These are phyloP conservation scores for Alcis repandata DNA, from an alignment of 2,888 invertebrate species.

Conservation along the genomic window DNA sequence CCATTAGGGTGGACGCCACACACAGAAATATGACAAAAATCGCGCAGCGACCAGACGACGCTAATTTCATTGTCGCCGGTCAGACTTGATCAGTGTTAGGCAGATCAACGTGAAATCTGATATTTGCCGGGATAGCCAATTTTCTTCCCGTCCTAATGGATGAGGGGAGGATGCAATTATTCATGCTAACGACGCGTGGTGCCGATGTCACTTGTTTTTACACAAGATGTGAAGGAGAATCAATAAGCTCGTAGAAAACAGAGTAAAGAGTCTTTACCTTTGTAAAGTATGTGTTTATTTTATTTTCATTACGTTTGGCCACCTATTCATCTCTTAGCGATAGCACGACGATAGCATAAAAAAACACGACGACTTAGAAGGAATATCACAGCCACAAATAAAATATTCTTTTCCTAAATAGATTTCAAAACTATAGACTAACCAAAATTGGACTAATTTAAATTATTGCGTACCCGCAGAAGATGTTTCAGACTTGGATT, in stretches of 20 bases:
- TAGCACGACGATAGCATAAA: too few species aligned
- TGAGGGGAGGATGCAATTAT: conserved; percentile 73
- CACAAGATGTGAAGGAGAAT: not conserved
- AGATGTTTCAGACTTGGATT: too few species aligned
- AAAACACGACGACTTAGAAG: too few species aligned
- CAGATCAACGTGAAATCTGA: conserved; percentile 84
- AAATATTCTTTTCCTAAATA: too few species aligned
- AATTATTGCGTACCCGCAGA: too few species aligned
- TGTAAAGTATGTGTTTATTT: too few species aligned
- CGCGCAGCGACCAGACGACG: conserved; percentile 76
- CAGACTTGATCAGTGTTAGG: conserved; percentile 80
- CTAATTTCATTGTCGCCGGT: conserved; percentile 83
- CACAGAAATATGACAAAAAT: conserved; percentile 81
- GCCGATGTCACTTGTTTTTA: conserved; percentile 32
- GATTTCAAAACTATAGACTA: too few species aligned
- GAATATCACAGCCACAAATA: too few species aligned
- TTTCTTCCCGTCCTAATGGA: conserved; percentile 78
- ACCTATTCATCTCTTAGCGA: too few species aligned
- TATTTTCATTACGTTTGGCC: too few species aligned
- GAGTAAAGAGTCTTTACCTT: too few species aligned
- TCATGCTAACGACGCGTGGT: conserved; percentile 62
- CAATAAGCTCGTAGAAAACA: not conserved
- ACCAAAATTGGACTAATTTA: too few species aligned
- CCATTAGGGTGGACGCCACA: conserved; percentile 53
- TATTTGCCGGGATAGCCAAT: conserved; percentile 81